Evolutionary conservation across 2,888 invertebrate genomes (phyloP), one percentile per base, ranked within the genome.

Genomic region (Drosophila dives): DNA sequence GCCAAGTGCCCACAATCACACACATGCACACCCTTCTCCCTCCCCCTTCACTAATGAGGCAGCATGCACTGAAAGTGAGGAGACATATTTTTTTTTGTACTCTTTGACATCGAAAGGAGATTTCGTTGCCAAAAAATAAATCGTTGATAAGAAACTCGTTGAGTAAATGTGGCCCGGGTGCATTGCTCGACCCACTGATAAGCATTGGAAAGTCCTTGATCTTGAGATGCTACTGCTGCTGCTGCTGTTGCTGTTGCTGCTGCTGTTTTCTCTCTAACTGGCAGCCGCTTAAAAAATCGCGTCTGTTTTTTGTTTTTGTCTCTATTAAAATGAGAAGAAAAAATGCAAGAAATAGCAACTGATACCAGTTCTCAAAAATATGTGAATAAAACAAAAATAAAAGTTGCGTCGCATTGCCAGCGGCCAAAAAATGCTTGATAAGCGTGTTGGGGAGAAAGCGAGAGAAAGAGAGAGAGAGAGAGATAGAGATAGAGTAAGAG

Each of bases 111-210:
- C 64, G 64, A 74, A 76, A 71, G 67, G 49, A 81, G 70, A 51
- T 50, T 64, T 38, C 23, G 45, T 50, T 45, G 59, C 51, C 59
- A 17, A 67, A 73, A 64, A 45, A 70, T 5, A 61, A 67, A 64
- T 70, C 58, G 38, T 63, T 86, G 85, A 86, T 86, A 86, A 88
- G 77, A 66, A 88, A 88, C 85, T 86, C 70, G 86, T 86, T 86
- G 81, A 88, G 86, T 86, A 83, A 88, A 88, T 86, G 86, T 68
- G 81, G 77, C 69, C 77, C 73, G 80, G 85, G 90, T 91, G 90
- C 90, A 90, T 84, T 89, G 90, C 74, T 77, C 90, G 91, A 87
- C 81, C 83, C 69, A 45, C 50, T 66, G 90, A 90, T 90, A 90
- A 90, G 80, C 75, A 17, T 23, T 23, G 26, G 53, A 62, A 87